phyloP scores from a whole-genome alignment of 2,797 vertebrate genomes.

The Gallinago nigripennis region DNA sequence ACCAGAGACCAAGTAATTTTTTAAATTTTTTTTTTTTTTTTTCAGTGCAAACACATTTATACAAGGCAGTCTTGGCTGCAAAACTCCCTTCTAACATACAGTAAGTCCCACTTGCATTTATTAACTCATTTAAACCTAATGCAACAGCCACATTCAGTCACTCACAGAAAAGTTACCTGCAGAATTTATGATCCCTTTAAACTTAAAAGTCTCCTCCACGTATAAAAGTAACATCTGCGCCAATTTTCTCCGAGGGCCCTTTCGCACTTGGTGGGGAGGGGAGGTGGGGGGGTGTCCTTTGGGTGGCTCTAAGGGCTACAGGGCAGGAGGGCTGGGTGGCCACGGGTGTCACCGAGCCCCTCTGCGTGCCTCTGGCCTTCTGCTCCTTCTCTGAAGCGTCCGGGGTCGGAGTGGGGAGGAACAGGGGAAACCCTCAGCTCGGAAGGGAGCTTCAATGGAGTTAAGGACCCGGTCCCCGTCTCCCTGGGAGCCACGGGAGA shows the following conservation, averaged over 20 bases:
- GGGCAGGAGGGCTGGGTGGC: not conserved
- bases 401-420: not conserved
- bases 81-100: slow-evolving; percentile 86
- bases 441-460: slow-evolving; percentile 65
- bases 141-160: slow-evolving; percentile 84
- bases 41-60: slow-evolving; percentile 94
- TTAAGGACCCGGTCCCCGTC: slow-evolving; percentile 39
- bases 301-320: slow-evolving; percentile 19
- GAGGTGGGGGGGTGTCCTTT: slow-evolving; percentile 54
- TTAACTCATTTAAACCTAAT: slow-evolving; percentile 82
- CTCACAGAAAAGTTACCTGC: slow-evolving; percentile 81
- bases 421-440: slow-evolving; percentile 67
- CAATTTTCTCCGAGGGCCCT: slow-evolving; percentile 74
- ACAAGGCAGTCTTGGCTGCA: slow-evolving; percentile 91
- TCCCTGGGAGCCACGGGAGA: not conserved
- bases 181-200: slow-evolving; percentile 79
- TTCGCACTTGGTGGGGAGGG: slow-evolving; percentile 36
- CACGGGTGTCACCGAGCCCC: not conserved
- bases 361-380: not conserved
- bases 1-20: slow-evolving; percentile 87
- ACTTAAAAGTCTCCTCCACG: slow-evolving; percentile 74
- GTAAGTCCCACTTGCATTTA: slow-evolving; percentile 84
- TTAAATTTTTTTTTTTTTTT: slow-evolving; percentile 69
- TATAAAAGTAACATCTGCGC: slow-evolving; percentile 68
- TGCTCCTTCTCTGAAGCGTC: slow-evolving; percentile 4